A percentile compares a stretch with the other conserved stretches of the same genome.
Evolutionary conservation across 2,888 invertebrate species (phyloP).

Genomic region (Heliconius ethilla): DNA sequence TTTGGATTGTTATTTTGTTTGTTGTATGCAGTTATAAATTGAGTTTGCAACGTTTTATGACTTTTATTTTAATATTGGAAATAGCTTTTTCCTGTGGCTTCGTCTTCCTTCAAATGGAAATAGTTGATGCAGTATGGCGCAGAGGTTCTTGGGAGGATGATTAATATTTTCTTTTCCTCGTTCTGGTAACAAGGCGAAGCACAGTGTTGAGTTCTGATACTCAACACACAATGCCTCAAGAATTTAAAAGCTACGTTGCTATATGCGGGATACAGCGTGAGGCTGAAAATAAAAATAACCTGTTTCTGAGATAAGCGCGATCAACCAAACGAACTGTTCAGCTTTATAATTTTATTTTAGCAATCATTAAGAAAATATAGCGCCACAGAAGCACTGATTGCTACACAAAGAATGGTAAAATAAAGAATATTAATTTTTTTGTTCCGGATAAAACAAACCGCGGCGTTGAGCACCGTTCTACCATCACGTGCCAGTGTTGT

Average conservation of each 20-base stretch:
- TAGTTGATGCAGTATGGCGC: too few relatives aligned
- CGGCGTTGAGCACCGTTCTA: background rate
- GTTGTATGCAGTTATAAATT: constrained; percentile 40
- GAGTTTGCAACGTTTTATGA: constrained; percentile 26
- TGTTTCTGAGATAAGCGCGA: too few relatives aligned
- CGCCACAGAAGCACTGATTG: too few relatives aligned
- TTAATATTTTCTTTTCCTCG: too few relatives aligned
- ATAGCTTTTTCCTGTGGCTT: background rate
- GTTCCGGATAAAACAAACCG: background rate
- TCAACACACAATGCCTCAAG: background rate
- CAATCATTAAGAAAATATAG: too few relatives aligned
- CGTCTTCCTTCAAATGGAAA: too few relatives aligned
- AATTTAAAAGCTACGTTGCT: background rate
- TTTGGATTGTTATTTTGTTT: constrained; percentile 30
- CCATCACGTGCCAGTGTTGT: background rate
- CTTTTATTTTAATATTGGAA: constrained; percentile 13
- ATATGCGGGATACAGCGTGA: background rate
- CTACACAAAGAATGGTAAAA: too few relatives aligned
- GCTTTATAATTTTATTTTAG: too few relatives aligned
- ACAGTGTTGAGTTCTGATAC: background rate
- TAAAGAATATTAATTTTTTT: too few relatives aligned
- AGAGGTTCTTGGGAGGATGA: too few relatives aligned
- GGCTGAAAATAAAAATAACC: background rate
- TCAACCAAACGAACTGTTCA: too few relatives aligned
- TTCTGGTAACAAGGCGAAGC: too few relatives aligned